Evolutionary conservation across 2,888 invertebrate species (phyloP).

Genomic region (Andrena hattorfiana): DNA sequence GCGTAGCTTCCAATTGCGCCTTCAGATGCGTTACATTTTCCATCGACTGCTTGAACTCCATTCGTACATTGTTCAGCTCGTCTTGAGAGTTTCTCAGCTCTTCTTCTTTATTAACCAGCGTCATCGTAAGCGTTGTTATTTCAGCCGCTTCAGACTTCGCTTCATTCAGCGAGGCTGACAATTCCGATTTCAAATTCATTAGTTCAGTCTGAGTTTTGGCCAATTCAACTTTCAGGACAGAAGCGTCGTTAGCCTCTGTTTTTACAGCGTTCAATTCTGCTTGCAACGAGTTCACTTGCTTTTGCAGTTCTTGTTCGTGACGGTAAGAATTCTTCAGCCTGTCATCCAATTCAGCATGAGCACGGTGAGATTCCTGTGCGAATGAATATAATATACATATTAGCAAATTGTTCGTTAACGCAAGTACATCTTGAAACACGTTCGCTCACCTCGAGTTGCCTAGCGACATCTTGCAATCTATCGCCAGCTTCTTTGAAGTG

Average conservation of each 20-base stretch:
- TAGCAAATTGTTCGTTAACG: neutral
- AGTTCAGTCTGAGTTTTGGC: conserved; percentile 80
- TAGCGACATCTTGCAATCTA: conserved; percentile 86
- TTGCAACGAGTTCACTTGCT: conserved; percentile 82
- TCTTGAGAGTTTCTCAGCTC: conserved; percentile 72
- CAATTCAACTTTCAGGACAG: conserved; percentile 81
- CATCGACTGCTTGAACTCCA: conserved; percentile 83
- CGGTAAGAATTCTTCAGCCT: conserved; percentile 85
- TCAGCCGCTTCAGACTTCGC: conserved; percentile 75
- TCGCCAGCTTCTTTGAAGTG: conserved; percentile 86
- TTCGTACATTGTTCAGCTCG: conserved; percentile 78
- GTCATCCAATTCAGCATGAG: conserved; percentile 86
- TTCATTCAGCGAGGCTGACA: conserved; percentile 73
- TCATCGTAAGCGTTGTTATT: conserved; percentile 66
- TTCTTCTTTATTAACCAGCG: conserved; percentile 73
- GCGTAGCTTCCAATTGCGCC: conserved; percentile 65
- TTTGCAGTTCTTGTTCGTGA: conserved; percentile 87
- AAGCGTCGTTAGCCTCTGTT: conserved; percentile 75
- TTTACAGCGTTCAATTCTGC: conserved; percentile 82
- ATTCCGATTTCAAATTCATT: conserved; percentile 75
- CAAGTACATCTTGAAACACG: neutral
- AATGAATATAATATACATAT: conserved; percentile 25
- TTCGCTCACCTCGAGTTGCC: conserved; percentile 86
- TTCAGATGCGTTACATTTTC: conserved; percentile 86
- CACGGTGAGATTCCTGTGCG: conserved; percentile 86